Percentiles rank a stretch among this genome's conserved stretches.
phyloP scores from a whole-genome alignment of 2,113 vertebrate species.

The Ctenodactylus gundi region DNA sequence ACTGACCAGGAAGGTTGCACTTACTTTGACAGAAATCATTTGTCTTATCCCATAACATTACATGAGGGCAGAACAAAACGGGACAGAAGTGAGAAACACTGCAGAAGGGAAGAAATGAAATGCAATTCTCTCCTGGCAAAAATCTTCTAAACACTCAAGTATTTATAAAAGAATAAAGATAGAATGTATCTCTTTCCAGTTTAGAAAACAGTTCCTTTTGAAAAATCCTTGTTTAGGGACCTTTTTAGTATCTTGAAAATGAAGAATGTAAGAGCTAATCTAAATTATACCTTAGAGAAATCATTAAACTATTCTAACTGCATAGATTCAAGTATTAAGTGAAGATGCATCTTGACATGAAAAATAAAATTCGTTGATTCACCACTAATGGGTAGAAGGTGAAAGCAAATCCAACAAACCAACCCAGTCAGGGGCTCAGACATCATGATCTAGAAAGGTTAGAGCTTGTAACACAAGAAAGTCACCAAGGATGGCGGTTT shows the following conservation, averaged over 20 bases:
- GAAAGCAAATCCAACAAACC: conserved; percentile 28
- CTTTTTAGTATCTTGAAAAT: conserved; percentile 14
- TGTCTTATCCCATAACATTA: conserved; percentile 22
- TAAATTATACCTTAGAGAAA: conserved; percentile 44
- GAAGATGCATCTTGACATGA: background rate
- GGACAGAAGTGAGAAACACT: background rate
- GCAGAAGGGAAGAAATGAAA: background rate
- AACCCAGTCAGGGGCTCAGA: background rate
- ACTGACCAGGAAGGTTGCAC: background rate
- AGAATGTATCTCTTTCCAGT: background rate
- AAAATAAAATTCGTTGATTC: background rate
- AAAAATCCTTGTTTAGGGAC: conserved; percentile 10
- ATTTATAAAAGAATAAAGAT: background rate
- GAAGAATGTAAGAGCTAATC: background rate
- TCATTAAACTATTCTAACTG: background rate
- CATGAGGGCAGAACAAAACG: conserved; percentile 23
- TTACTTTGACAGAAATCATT: background rate
- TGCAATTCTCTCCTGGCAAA: background rate
- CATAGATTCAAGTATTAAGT: background rate
- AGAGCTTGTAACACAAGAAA: background rate
- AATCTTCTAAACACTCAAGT: background rate
- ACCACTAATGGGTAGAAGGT: background rate
- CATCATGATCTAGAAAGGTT: background rate
- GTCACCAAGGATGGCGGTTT: background rate
- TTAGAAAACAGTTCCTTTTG: background rate